A percentile compares a stretch with the other conserved stretches of the same genome.
Conservation (phyloP, 2,888 invertebrate genomes). For the Drosophila neutralis region DNA sequence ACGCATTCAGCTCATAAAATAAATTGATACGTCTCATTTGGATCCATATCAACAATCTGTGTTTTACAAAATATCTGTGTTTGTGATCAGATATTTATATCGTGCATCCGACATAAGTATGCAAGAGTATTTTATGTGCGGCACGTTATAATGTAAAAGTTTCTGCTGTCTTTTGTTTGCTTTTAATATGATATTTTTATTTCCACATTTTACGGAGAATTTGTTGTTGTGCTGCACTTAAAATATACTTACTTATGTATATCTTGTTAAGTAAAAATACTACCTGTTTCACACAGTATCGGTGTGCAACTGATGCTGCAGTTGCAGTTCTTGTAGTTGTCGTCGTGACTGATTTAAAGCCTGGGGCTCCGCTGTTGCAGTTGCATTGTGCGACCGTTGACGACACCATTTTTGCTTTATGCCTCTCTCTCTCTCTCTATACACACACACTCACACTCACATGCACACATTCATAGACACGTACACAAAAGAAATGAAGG, state of each 20-base stretch:
- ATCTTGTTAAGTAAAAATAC: conserved; percentile 51
- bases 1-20: background rate
- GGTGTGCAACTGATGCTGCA: conserved; percentile 17
- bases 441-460: conserved; percentile 11
- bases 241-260: conserved; percentile 67
- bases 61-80: background rate
- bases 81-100: background rate
- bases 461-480: background rate
- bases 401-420: conserved; percentile 76
- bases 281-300: conserved; percentile 45
- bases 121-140: conserved; percentile 10
- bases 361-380: conserved; percentile 20
- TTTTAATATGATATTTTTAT: conserved; percentile 8
- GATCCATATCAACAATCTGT: background rate
- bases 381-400: conserved; percentile 59
- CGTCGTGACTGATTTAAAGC: conserved; percentile 19
- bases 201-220: conserved; percentile 34
- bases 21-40: background rate
- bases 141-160: background rate
- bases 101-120: background rate
- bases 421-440: conserved; percentile 2
- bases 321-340: conserved; percentile 38
- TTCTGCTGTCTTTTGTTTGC: conserved; percentile 1
- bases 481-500: conserved; percentile 32
- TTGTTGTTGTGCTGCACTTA: conserved; percentile 52